A percentile compares a stretch with the other conserved stretches of the same genome.
phyloP scores from a whole-genome alignment of 2,113 vertebrate genomes.

The Hyaena hyaena region DNA sequence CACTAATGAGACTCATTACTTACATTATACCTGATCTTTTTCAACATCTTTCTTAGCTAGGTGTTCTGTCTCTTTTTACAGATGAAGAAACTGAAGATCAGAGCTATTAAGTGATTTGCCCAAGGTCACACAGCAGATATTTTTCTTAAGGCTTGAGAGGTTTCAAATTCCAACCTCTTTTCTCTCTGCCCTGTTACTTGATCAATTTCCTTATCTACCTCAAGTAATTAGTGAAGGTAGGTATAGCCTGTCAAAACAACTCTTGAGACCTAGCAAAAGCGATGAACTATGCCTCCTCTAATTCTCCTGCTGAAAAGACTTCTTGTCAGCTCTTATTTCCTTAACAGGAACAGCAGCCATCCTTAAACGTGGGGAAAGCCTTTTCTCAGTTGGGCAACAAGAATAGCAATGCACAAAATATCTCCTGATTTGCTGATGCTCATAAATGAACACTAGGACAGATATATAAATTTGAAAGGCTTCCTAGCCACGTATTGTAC shows the following conservation, averaged over 20 bases:
- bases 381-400: constrained; percentile 9
- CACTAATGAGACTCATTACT: constrained; percentile 66
- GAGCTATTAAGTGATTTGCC: constrained; percentile 57
- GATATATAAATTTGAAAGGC: background rate
- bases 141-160: constrained; percentile 54
- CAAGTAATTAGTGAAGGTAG: constrained; percentile 69
- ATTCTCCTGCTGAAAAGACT: constrained; percentile 64
- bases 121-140: constrained; percentile 53
- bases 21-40: constrained; percentile 53
- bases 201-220: constrained; percentile 58
- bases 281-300: constrained; percentile 70
- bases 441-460: background rate
- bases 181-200: constrained; percentile 33
- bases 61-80: constrained; percentile 58
- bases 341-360: constrained; percentile 49
- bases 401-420: background rate
- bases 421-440: background rate
- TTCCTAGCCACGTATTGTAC: background rate
- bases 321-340: constrained; percentile 55
- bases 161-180: constrained; percentile 56
- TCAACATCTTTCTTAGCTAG: constrained; percentile 48
- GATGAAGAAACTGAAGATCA: constrained; percentile 68
- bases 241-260: constrained; percentile 44
- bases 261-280: constrained; percentile 36
- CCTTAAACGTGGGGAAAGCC: background rate